Conservation (phyloP, 1,140 invertebrate species). For the Araneus ventricosus region DNA sequence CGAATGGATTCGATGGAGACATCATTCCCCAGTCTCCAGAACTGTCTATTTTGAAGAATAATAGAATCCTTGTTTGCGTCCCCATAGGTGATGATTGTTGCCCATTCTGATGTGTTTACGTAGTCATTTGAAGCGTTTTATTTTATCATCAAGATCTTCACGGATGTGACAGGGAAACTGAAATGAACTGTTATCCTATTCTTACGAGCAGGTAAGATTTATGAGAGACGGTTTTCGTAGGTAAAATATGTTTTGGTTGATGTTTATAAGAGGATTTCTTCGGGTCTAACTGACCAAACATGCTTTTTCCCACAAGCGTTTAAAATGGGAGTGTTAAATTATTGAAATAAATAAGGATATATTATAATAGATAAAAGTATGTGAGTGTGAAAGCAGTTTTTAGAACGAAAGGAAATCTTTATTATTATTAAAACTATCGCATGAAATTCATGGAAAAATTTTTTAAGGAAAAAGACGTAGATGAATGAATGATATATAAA, state of each 20-base stretch:
- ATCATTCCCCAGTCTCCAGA: neutral
- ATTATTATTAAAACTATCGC: no score
- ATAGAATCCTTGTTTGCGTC: constrained; percentile 38
- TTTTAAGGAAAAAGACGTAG: no score
- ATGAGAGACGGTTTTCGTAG: neutral
- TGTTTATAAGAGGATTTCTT: neutral
- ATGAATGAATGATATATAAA: no score
- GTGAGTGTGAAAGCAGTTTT: no score
- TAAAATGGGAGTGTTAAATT: no score
- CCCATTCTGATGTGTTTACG: constrained; percentile 25
- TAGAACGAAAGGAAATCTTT: no score
- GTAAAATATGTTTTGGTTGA: neutral
- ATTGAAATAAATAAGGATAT: no score
- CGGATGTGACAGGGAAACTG: neutral
- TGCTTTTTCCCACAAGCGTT: no score
- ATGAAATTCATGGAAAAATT: no score
- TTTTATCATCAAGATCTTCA: neutral
- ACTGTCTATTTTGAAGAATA: constrained; percentile 26
- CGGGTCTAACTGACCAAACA: no score
- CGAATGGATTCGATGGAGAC: constrained; percentile 22
- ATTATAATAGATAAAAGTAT: no score
- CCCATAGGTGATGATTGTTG: constrained; percentile 40
- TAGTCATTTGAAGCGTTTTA: neutral
- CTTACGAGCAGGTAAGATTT: neutral
- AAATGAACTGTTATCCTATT: neutral